phyloP scores from a whole-genome alignment of 1,140 invertebrate species.

The Drosophila albomicans region DNA sequence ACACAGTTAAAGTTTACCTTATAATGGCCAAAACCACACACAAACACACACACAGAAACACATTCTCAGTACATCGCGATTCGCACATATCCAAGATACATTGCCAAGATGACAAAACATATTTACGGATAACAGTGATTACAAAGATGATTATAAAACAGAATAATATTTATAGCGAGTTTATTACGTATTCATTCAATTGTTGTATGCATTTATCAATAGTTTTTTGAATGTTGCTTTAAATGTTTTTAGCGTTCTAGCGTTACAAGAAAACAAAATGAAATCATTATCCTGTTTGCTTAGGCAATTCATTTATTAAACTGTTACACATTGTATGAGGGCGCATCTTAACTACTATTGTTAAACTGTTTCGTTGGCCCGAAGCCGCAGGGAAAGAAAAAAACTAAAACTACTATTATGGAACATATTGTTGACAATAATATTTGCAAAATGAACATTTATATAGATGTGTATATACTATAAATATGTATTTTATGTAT shows the following conservation, averaged over 20 bases:
- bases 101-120: conserved; percentile 70
- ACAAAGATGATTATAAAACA: conserved; percentile 2
- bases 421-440: conserved; percentile 83
- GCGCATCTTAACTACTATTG: conserved; percentile 17
- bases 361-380: conserved; percentile 29
- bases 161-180: conserved; percentile 44
- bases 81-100: conserved; percentile 71
- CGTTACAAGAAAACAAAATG: not conserved
- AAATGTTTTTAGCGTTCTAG: conserved; percentile 47
- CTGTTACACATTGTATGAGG: conserved; percentile 62
- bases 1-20: conserved; percentile 35
- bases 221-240: conserved; percentile 63
- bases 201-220: conserved; percentile 49
- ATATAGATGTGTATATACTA: conserved; percentile 72
- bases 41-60: not conserved
- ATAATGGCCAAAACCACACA: conserved; percentile 24
- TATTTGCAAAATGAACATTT: conserved; percentile 64
- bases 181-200: conserved; percentile 51
- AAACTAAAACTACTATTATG: conserved; percentile 54
- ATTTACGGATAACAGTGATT: conserved; percentile 23
- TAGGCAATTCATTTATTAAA: conserved; percentile 52
- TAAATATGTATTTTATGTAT: conserved; percentile 53
- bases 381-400: conserved; percentile 57
- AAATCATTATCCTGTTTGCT: not conserved
- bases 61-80: conserved; percentile 52